Base-by-base conservation (phyloP, 2,888 invertebrate genomes). In the Papilio protenor region DNA sequence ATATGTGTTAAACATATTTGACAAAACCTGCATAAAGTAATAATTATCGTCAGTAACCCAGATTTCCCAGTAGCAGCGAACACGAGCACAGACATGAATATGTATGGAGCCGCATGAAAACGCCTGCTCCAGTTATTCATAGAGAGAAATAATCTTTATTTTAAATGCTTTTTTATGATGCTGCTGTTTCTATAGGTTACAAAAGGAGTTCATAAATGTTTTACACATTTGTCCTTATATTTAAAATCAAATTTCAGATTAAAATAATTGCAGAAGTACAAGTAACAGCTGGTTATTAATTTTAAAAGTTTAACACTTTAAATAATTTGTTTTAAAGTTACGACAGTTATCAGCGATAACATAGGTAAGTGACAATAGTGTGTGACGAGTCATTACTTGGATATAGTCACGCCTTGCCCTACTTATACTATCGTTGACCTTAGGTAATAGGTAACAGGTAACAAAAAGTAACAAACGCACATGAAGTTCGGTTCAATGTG, bases 71-170 rank as follows among this genome's bases (percentile, higher is more conserved):
- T 14, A 64, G 45, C 69, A 33, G 14, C 49, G 18, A 59, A 55
- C 40, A 70, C 40, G 61, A 23, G n/a, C 69, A 40, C 12, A 40
- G 0, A 73, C 45, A 77, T 77, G 23, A 77, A 77, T 77, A 77
- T 77, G 73, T 40, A 77, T 70, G 2, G 33, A 64, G n/a, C 4
- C n/a, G 16, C 66, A 45, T 66, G 59, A 47, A 12, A 71, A 59
- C 70, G n/a, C 70, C 47, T n/a, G 45, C 66, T n/a, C 61, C 14
- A 27, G 6, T 61, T 14, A 0, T 16, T 61, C 59, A 59, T 23
- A 23, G 12, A 23, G 59, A 59, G 2, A 59, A 23, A 23, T 23
- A 11, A 59, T 59, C 59, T 59, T 59, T 14, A 21, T 23, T 59
- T 59, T 59, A 14, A 57, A 10, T 52, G 11, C 5, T 59, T 59